A percentile compares a stretch with the other conserved stretches of the same genome.
Conservation (phyloP, 2,888 invertebrate genomes). For the Arrhopalites spinosus region DNA sequence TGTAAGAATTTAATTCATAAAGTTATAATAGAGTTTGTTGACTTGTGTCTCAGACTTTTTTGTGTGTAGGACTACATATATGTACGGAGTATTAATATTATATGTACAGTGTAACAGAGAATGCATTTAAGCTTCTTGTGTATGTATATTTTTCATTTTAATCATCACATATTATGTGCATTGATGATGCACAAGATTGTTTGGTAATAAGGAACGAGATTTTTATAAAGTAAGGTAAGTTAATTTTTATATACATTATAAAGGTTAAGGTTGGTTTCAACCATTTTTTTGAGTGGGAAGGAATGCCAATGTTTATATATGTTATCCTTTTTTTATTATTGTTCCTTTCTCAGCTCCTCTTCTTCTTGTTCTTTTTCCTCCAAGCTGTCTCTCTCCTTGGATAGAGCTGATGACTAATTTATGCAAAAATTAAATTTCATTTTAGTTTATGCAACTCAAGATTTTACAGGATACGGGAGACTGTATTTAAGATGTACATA, state of each 20-base stretch:
- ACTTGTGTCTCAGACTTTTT: background rate
- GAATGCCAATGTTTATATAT: constrained; percentile 4
- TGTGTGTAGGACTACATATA: background rate
- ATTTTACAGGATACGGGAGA: too few species aligned
- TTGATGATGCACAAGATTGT: background rate
- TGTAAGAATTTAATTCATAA: background rate
- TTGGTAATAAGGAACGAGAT: background rate
- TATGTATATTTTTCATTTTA: background rate
- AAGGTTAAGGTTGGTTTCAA: constrained; percentile 25
- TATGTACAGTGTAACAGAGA: too few species aligned
- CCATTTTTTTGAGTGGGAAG: background rate
- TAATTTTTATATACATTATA: background rate
- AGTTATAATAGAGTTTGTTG: constrained; percentile 26
- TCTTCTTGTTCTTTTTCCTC: background rate
- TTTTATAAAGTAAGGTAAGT: background rate
- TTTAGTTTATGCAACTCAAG: too few species aligned
- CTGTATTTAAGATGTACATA: too few species aligned
- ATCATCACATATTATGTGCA: background rate
- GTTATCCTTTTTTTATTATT: constrained; percentile 6
- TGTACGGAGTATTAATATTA: background rate
- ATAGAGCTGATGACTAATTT: constrained; percentile 12
- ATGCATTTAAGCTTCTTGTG: constrained; percentile 25
- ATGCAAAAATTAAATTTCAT: constrained; percentile 4
- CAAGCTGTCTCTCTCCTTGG: background rate
- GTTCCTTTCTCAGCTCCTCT: background rate